Evolutionary conservation across 2,113 vertebrate species (phyloP).

Genomic region (Carettochelys insculpta): DNA sequence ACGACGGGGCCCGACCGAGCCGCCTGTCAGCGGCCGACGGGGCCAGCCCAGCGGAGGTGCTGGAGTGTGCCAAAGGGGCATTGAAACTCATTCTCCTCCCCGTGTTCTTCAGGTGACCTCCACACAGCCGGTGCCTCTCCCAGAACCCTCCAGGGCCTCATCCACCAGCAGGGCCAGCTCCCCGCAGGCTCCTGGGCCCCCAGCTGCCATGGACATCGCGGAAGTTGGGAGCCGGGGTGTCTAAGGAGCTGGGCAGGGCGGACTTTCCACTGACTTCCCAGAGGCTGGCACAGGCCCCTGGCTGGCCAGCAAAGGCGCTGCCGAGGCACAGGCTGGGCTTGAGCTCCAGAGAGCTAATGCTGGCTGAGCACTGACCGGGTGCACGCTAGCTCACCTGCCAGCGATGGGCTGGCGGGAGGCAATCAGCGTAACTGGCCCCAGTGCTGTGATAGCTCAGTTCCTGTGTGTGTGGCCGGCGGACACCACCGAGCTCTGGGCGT

Average conservation of each 20-base stretch:
- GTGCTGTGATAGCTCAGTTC: neutral
- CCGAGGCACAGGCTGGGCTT: neutral
- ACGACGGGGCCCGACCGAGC: no score
- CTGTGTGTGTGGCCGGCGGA: no score
- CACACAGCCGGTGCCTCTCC: neutral
- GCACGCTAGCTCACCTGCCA: neutral
- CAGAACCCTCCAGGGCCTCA: no score
- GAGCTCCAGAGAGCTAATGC: neutral
- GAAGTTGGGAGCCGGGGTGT: neutral
- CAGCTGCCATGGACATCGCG: neutral
- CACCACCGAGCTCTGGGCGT: no score
- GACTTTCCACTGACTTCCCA: neutral
- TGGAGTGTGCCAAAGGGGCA: no score
- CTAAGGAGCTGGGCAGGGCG: neutral
- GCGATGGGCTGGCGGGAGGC: neutral
- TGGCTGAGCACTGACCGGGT: neutral
- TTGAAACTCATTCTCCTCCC: no score
- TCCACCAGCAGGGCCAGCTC: neutral
- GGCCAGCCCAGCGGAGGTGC: neutral
- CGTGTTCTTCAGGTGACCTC: neutral
- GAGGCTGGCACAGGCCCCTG: neutral
- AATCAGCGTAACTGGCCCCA: neutral
- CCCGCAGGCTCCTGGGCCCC: neutral
- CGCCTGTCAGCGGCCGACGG: neutral
- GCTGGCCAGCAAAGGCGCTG: neutral